Evolutionary conservation across 2,113 vertebrate genomes (phyloP), one percentile per base, ranked within the genome.

Genomic region (Bettongia penicillata): DNA sequence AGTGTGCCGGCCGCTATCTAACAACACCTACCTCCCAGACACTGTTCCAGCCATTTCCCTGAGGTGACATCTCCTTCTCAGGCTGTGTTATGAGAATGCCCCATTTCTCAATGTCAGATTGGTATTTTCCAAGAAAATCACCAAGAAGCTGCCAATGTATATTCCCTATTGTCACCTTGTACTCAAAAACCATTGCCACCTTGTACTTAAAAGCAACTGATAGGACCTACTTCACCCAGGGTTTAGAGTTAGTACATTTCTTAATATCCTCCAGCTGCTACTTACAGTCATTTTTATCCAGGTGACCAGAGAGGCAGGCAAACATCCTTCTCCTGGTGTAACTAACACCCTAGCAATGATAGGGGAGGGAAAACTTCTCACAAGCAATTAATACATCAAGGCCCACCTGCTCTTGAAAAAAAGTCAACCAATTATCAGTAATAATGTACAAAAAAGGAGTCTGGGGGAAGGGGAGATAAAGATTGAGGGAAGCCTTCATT

Each of bases 391-490:
- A 94, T 91, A 95, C 92, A 91, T 94, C 49, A 50, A 93, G 94
- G 55, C 94, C 92, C 96, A 96, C 94, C 96, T 95, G 96, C 94
- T 95, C 90, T 52, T 68, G 89, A 95, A 84, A 77, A 77, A 95
- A 90, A 94, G 91, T 89, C 84, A 91, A 92, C 93, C 93, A 95
- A 96, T 96, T 96, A 96, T 92, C 91, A 91, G 91, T 89, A 92
- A 94, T 49, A 94, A 95, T 91, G 94, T 96, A 94, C 92, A 93
- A 96, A 96, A 94, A 68, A 90, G 91, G 94, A 94, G 68, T 96
- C 91, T 61, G 9, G 84, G 51, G 10, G 52, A 51, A 51, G 19
- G 84, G 90, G 48, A 50, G 55, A 53, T 47, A 53, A 94, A 50
- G 89, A 43, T 43, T 92, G 52, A 84, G 93, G 89, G 51, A 43